Evolutionary conservation across 1,140 invertebrate species (phyloP), one percentile per base, ranked within the genome.

Genomic region (Drosophila fuyamai): DNA sequence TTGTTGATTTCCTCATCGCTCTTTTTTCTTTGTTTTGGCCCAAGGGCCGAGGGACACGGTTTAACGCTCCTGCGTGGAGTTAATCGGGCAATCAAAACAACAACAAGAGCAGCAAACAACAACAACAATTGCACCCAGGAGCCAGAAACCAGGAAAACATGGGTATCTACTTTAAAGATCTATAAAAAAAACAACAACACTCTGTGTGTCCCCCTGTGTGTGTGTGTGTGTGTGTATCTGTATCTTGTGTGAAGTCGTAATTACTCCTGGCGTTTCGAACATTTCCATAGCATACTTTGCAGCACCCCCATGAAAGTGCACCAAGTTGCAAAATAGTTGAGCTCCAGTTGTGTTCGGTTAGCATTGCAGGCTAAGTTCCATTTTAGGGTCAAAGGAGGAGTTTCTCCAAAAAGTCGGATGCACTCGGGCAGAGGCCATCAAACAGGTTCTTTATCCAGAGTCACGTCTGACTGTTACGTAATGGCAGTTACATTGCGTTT

Each of bases 111-210:
- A 23, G 50, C 29, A 46, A 46, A 18, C 43, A 76, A 60, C 50
- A 76, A 29, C 59, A 59, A 35, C 44, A 66, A 41, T 36, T 23
- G 43, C 14, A 55, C 18, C 16, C 18, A 48, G 63, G 44, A 67
- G 59, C 13, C 32, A 47, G 23, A 4, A 27, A 53, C 13, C 32
- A 47, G 23, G 7, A 27, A 53, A 47, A 14, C 40, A 81, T 81
- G 79, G 79, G 79, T 81, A 76, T 73, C 54, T 50, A 68, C 38
- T 73, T 62, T 59, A 47, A 62, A 62, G 47, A 76, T 76, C 78
- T 62, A 47, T 54, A 67, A 44, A 70, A 58, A 13, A 51, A 35
- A 14, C 48, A 79, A 43, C 48, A 46, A 38, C 47, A 16, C 16
- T 54, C 9, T 7, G 14, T 14, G 18, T 51, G 44, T 46, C 4